A percentile compares a stretch with the other conserved stretches of the same genome.
These are phyloP conservation scores for Drosophila lacertosa DNA, from an alignment of 1,140 invertebrate genomes.

Conservation along the genomic window DNA sequence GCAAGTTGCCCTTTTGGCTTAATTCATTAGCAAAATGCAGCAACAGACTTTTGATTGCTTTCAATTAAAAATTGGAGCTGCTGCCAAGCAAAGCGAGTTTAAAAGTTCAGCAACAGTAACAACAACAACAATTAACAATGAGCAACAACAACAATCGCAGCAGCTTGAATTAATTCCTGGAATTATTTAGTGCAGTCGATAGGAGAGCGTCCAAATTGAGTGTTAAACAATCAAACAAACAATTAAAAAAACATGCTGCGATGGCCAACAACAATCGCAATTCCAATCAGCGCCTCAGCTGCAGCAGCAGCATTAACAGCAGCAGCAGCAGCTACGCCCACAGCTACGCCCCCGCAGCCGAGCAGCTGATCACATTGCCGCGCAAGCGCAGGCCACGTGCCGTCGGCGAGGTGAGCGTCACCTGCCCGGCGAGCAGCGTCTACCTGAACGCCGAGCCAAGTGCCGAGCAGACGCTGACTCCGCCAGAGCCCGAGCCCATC, in stretches of 20 bases:
- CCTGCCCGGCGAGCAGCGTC: conserved; percentile 68
- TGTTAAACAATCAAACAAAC: neutral
- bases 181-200: conserved; percentile 25
- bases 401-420: conserved; percentile 77
- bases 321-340: conserved; percentile 24
- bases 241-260: conserved; percentile 19
- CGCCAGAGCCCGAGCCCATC: conserved; percentile 64
- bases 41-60: conserved; percentile 51
- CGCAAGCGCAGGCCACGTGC: conserved; percentile 79
- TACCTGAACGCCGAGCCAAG: conserved; percentile 62
- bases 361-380: conserved; percentile 66
- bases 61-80: conserved; percentile 55
- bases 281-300: conserved; percentile 50
- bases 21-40: conserved; percentile 27
- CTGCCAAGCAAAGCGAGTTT: conserved; percentile 42
- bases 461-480: conserved; percentile 5
- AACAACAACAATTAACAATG: conserved; percentile 22
- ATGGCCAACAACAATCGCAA: conserved; percentile 30
- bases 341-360: neutral
- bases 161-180: conserved; percentile 1
- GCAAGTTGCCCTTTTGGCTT: conserved; percentile 7
- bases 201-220: conserved; percentile 13
- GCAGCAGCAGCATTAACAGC: conserved; percentile 53
- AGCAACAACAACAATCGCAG: conserved; percentile 1
- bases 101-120: conserved; percentile 35